Percentiles rank a stretch among this genome's conserved stretches.
phyloP scores from a whole-genome alignment of 2,797 vertebrate genomes.

The Sebastes oblongus region DNA sequence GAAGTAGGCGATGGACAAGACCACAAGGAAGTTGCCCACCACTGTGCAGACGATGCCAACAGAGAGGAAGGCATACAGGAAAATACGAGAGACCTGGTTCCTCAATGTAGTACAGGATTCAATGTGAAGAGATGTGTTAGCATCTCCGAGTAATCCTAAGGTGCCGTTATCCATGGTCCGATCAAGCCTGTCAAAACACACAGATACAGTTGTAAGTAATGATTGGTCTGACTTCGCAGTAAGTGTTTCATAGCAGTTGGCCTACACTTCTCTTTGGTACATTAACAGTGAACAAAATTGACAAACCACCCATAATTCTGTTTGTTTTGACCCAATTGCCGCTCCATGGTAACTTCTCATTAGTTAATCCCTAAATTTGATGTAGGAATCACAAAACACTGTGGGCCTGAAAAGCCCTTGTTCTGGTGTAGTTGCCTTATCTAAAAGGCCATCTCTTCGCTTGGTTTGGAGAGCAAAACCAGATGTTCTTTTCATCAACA shows the following conservation, averaged over 20 bases:
- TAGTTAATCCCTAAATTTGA: conserved; percentile 17
- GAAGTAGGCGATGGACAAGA: conserved; percentile 84
- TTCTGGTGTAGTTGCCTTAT: conserved; percentile 5
- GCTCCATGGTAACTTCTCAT: conserved; percentile 20
- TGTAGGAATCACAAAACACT: neutral
- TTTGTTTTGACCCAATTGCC: conserved; percentile 5
- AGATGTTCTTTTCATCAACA: conserved; percentile 39
- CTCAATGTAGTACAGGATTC: conserved; percentile 67
- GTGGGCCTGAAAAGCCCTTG: neutral
- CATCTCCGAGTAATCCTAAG: conserved; percentile 38
- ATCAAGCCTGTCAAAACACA: conserved; percentile 63
- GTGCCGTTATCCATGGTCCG: conserved; percentile 76
- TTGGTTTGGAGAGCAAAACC: conserved; percentile 29
- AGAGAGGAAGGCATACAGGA: conserved; percentile 76
- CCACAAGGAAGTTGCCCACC: conserved; percentile 85
- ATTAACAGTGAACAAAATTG: neutral
- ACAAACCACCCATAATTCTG: conserved; percentile 29
- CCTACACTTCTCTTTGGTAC: neutral
- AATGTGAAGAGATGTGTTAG: conserved; percentile 65
- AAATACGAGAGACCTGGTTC: conserved; percentile 59
- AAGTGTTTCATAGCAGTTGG: neutral
- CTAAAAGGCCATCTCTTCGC: conserved; percentile 24
- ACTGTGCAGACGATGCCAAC: conserved; percentile 80
- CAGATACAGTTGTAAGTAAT: conserved; percentile 25
- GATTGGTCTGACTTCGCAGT: neutral